phyloP scores from a whole-genome alignment of 1,140 invertebrate genomes.

The Tetramorium parvispinum region DNA sequence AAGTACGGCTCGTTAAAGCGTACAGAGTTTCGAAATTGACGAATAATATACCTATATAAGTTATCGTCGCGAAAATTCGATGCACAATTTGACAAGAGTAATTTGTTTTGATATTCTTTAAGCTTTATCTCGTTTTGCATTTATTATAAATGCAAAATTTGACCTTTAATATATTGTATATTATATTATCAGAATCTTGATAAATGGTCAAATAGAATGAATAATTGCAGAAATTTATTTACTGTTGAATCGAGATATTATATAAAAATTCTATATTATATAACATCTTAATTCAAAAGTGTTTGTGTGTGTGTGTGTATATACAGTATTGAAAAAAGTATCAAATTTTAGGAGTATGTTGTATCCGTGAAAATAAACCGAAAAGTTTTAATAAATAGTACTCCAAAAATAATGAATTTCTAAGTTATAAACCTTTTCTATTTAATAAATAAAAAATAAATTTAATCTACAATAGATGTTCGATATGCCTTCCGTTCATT shows the following conservation, averaged over 20 bases:
- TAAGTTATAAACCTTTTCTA: too few relatives aligned
- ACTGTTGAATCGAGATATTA: not conserved
- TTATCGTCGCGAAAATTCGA: constrained; percentile 57
- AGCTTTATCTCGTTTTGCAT: not conserved
- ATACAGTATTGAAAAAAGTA: too few relatives aligned
- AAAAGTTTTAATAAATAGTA: too few relatives aligned
- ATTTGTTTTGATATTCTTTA: not conserved
- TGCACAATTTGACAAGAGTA: constrained; percentile 54
- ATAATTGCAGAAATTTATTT: not conserved
- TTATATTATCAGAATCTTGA: not conserved
- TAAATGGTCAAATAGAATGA: not conserved
- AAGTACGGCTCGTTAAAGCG: constrained; percentile 21
- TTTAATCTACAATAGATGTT: too few relatives aligned
- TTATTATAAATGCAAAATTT: not conserved
- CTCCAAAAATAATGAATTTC: too few relatives aligned
- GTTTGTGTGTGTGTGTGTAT: not conserved
- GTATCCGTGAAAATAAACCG: too few relatives aligned
- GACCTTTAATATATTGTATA: constrained; percentile 16
- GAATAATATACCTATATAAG: constrained; percentile 44
- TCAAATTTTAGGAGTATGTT: too few relatives aligned
- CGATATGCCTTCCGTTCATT: too few relatives aligned
- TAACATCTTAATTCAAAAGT: not conserved
- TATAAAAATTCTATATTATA: not conserved
- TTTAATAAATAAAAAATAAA: too few relatives aligned
- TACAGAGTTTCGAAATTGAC: constrained; percentile 1